These are phyloP conservation scores for Tromatobia lineatoria DNA, from an alignment of 2,888 invertebrate species.

Conservation along the genomic window DNA sequence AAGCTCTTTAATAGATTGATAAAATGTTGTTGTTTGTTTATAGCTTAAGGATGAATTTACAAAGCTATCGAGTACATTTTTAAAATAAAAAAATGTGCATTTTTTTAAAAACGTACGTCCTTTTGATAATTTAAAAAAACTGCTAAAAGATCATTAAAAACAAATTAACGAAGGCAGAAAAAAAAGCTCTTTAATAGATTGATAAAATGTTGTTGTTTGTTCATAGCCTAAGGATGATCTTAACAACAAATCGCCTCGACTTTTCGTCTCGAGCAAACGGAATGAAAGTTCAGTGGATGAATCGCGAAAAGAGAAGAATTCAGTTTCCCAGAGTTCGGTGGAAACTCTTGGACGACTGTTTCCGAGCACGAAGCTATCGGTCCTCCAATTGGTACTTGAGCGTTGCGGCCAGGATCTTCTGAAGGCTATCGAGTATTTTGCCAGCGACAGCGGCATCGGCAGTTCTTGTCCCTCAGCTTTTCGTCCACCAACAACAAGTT, in stretches of 20 bases:
- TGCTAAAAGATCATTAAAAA: not conserved
- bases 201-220: not conserved
- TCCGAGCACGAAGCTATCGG: conserved; percentile 95
- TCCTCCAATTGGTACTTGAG: conserved; percentile 95
- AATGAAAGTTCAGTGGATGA: conserved; percentile 34
- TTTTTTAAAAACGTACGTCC: no score
- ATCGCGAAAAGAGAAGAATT: conserved; percentile 73
- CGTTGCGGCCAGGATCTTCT: conserved; percentile 96
- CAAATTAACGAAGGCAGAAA: not conserved
- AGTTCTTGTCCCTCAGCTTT: conserved; percentile 72
- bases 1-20: no score
- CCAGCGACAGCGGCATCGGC: conserved; percentile 75
- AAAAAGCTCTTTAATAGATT: not conserved
- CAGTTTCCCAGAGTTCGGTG: conserved; percentile 90
- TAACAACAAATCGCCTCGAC: not conserved
- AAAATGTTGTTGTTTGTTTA: no score
- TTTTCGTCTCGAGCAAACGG: conserved; percentile 46
- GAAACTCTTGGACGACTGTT: conserved; percentile 96
- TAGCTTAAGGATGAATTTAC: no score
- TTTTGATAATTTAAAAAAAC: no score
- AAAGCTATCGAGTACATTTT: no score
- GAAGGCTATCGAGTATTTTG: conserved; percentile 95
- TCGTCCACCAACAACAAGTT: conserved; percentile 70
- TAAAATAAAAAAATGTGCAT: no score
- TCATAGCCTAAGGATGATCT: conserved; percentile 15